Evolutionary conservation across 2,888 invertebrate genomes (phyloP), one percentile per base, ranked within the genome.

Genomic region (Matsumyia berberina): DNA sequence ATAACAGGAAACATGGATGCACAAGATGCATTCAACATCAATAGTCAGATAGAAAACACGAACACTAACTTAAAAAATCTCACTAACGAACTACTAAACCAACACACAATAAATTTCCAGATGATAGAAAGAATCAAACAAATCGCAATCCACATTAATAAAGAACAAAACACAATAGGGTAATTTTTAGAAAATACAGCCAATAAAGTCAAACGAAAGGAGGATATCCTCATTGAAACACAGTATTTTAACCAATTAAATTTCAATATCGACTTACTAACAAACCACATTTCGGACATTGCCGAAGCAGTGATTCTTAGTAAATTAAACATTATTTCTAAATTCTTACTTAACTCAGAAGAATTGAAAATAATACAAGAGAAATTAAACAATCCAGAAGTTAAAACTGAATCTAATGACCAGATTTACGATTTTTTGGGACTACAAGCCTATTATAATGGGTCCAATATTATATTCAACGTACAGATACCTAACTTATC

Each of bases 211-310:
- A 67, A 74, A 74, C 29, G 46, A 15, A 76, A 77, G 15, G n/a
- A 62, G 3, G 17, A 51, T 17, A 62, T 44, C 17, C 5, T 74
- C 6, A 64, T 51, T 4, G 51, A 76, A 46, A 57, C 46, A 15
- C 80, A 80, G 55, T 86, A 60, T 49, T 15, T 80, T 12, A 70
- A 60, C 11, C 78, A 74, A 24, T 64, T 74, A 29, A 85, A 78
- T 15, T 79, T 57, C 24, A 85, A 85, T 19, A 76, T 85, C 6
- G 76, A 85, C 17, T 35, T 85, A 70, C n/a, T n/a, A n/a, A n/a
- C 19, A 1, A 64, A 44, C 11, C 81, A 81, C 15, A 15, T 74
- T 15, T 60, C 67, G 0, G n/a, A 58, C 15, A 57, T 69, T 33
- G 73, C 72, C 2, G 82, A 72, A 60, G 72, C 82, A n/a, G 29